A percentile compares a stretch with the other conserved stretches of the same genome.
phyloP scores from a whole-genome alignment of 2,113 vertebrate genomes.

The Serinus canaria region DNA sequence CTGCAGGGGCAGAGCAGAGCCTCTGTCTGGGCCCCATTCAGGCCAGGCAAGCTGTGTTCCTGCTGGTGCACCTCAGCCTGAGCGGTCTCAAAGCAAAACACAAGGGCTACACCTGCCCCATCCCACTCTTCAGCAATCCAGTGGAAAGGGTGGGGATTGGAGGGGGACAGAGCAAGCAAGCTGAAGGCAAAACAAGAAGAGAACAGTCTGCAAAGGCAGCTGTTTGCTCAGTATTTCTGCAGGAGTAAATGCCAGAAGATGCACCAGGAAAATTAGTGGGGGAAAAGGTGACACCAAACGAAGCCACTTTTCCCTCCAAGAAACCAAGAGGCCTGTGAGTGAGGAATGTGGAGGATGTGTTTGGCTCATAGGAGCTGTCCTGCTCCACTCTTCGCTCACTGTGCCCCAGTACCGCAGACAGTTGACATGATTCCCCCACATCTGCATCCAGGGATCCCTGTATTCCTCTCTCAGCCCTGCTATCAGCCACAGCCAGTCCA shows the following conservation, averaged over 20 bases:
- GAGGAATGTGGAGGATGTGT: not conserved
- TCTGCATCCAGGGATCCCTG: not conserved
- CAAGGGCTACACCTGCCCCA: not conserved
- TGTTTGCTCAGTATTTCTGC: not conserved
- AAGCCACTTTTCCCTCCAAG: not conserved
- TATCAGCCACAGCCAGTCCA: not conserved
- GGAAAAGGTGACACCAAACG: not conserved
- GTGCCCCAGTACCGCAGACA: not conserved
- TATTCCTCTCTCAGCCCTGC: not conserved
- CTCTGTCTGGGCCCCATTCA: not conserved
- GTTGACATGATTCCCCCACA: rapidly evolving
- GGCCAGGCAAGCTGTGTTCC: not conserved
- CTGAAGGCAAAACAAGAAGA: not conserved
- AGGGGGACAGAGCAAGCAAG: not conserved
- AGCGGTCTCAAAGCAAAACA: not conserved
- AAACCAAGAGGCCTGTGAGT: not conserved
- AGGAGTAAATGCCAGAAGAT: not conserved
- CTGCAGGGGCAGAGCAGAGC: not conserved
- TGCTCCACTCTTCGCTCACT: not conserved
- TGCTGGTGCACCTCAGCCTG: not conserved
- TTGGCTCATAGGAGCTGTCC: not conserved
- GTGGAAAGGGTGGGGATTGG: not conserved
- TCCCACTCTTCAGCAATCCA: not conserved
- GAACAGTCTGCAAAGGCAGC: not conserved
- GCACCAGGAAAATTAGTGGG: not conserved